These are phyloP conservation scores for Turdus rufiventris DNA, from an alignment of 2,113 vertebrate species.

Conservation along the genomic window DNA sequence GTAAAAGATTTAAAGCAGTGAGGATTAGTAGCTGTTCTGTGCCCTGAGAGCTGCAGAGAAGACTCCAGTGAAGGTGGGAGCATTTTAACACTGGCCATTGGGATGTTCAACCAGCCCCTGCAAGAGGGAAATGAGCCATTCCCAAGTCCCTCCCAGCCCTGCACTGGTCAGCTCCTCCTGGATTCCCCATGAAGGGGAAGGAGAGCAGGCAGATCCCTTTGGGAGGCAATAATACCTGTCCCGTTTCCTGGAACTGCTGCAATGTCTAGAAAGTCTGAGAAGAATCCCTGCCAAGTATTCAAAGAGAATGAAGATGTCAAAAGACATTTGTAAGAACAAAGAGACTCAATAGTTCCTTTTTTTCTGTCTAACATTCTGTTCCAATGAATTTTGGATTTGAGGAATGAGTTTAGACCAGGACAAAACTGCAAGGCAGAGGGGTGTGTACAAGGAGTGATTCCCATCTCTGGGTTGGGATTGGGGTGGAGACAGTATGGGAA, in stretches of 20 bases:
- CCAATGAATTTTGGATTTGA: background rate
- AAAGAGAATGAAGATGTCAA: background rate
- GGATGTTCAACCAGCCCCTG: background rate
- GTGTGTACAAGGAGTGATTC: background rate
- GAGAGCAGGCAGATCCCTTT: background rate
- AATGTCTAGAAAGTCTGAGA: background rate
- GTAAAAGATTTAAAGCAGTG: background rate
- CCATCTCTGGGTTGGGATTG: background rate
- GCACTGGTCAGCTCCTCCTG: background rate
- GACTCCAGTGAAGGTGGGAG: background rate
- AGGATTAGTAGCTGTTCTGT: background rate
- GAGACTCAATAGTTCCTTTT: background rate
- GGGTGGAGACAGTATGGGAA: fast-evolving
- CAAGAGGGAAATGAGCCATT: background rate
- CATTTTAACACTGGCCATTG: background rate
- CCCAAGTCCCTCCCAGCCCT: background rate
- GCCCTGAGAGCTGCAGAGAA: background rate
- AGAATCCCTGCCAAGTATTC: background rate
- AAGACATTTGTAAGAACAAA: background rate
- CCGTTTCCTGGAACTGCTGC: background rate
- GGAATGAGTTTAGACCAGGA: background rate
- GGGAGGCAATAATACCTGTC: background rate
- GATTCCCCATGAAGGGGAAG: background rate
- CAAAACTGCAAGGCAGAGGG: background rate
- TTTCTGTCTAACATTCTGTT: background rate